A percentile compares a stretch with the other conserved stretches of the same genome.
Conservation (phyloP, 2,113 vertebrate genomes). For the Grammomys dolichurus region DNA sequence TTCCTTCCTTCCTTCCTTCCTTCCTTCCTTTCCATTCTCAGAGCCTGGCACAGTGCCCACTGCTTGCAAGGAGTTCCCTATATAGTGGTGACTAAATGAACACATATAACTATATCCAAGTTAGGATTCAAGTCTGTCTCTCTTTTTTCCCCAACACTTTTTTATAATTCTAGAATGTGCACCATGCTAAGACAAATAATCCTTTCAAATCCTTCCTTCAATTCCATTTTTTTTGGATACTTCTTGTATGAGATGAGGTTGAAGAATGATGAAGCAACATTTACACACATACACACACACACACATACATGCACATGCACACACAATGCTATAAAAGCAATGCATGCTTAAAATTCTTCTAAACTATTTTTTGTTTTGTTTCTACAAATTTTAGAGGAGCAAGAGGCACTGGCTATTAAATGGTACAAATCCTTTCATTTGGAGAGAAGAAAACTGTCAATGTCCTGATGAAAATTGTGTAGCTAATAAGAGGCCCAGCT, state of each 20-base stretch:
- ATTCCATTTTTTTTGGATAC: constrained; percentile 27
- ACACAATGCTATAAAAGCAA: not conserved
- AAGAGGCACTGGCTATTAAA: not conserved
- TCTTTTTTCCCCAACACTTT: not conserved
- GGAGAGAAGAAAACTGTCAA: not conserved
- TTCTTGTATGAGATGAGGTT: not conserved
- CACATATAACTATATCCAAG: not conserved
- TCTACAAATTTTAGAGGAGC: constrained; percentile 29
- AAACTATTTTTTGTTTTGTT: not conserved
- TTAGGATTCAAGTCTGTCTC: not conserved
- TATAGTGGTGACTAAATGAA: not conserved
- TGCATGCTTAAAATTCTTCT: not conserved
- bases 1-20: too few species aligned
- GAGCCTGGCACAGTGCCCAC: not conserved
- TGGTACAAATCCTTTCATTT: not conserved
- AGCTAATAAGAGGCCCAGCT: not conserved
- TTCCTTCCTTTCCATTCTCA: not conserved
- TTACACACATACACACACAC: not conserved
- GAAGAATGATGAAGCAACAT: not conserved
- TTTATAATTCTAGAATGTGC: not conserved
- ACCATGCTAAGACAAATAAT: not conserved
- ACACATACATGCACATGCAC: not conserved
- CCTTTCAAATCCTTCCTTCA: constrained; percentile 6
- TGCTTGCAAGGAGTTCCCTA: not conserved
- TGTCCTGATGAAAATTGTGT: not conserved